These are phyloP conservation scores for Tapirus indicus DNA, from an alignment of 2,797 vertebrate species.

Conservation along the genomic window DNA sequence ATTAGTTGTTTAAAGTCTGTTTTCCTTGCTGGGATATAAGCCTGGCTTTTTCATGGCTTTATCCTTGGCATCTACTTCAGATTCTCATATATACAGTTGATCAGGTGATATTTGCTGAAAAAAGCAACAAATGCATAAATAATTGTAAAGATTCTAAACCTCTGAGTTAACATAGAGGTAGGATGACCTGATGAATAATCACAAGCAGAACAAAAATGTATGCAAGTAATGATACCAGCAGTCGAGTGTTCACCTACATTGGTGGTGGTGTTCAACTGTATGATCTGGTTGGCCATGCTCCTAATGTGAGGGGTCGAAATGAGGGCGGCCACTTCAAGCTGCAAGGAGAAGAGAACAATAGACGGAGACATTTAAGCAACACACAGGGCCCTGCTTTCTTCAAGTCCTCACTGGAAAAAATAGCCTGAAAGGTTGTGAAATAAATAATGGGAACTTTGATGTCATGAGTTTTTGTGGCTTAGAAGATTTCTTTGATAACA, in stretches of 20 bases:
- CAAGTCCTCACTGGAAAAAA: background rate
- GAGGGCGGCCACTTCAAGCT: slow-evolving; percentile 93
- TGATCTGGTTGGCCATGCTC: slow-evolving; percentile 93
- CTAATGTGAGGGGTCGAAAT: slow-evolving; percentile 87
- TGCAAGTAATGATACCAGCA: rapidly evolving
- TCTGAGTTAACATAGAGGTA: background rate
- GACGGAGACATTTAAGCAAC: background rate
- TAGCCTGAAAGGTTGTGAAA: background rate
- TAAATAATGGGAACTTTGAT: background rate
- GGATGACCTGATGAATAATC: rapidly evolving
- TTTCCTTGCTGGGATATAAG: background rate
- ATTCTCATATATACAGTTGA: background rate
- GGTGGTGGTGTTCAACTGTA: slow-evolving; percentile 90
- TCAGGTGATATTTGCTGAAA: background rate
- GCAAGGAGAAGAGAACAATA: slow-evolving; percentile 44
- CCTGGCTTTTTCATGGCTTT: background rate
- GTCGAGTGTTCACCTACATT: slow-evolving; percentile 85
- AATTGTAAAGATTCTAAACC: background rate
- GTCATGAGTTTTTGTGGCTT: background rate
- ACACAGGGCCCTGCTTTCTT: background rate
- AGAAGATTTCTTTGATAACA: background rate
- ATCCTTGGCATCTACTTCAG: background rate
- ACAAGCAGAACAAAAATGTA: background rate
- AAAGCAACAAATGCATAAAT: background rate
- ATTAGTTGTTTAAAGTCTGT: background rate